Evolutionary conservation across 2,797 vertebrate species (phyloP), one percentile per base, ranked within the genome.

Genomic region (Macrochelys suwanniensis): DNA sequence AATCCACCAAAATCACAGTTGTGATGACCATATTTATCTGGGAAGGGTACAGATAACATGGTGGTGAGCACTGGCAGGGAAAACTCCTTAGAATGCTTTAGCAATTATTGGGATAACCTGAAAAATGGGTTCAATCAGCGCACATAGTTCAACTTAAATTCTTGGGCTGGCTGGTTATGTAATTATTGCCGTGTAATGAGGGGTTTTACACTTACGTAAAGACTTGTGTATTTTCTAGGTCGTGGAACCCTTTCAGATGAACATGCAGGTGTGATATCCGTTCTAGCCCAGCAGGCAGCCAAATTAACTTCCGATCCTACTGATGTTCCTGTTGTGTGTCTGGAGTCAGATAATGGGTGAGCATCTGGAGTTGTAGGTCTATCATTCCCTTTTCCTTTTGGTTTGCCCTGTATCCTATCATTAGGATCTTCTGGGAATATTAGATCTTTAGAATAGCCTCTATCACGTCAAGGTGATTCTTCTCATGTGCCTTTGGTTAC

Each of bases 271-370:
- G 98, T 99, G 54, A 98, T 99, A 95, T 99, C 99, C 0, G 99
- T 99, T 85, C 98, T 99, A 37, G 99, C 99, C 79, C 99, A 99
- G 97, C 99, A 99, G 95, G 99, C 99, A 59, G 98, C 99, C 80
- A 99, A 99, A 96, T 98, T 99, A 49, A 99, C 98, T 77, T 98
- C 98, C 26, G 99, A 99, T 97, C 98, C 99, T 1, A 99, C 99
- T 2, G 99, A 99, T 90, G 97, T 97, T 0, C 99, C 99, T 0
- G 99, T 99, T 47, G 99, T 99, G 89, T 99, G 99, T 92, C 97
- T 99, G 97, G 99, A 99, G 97, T 99, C 99, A 0, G 99, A 99
- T 92, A 98, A 97, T 0, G 99, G 99, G 99, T 99, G 97, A 99
- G 99, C 49, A 2, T 4, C 51, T 79, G 5, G n/a, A 68, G 68